phyloP scores from a whole-genome alignment of 1,140 invertebrate genomes.

The Eciton burchellii region DNA sequence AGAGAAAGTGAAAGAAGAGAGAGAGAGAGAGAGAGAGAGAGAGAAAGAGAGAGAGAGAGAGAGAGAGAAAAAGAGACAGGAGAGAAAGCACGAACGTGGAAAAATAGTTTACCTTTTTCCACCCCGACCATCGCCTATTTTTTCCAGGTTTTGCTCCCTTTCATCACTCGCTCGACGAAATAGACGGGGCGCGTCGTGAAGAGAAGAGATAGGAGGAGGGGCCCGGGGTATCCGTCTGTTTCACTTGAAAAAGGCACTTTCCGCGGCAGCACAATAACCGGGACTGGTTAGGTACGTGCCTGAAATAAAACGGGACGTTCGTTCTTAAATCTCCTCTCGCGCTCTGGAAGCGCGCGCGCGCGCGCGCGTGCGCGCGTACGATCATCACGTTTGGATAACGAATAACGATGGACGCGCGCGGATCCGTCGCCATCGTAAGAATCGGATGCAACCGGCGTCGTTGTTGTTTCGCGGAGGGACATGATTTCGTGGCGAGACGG shows the following conservation, averaged over 20 bases:
- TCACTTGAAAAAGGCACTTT: conserved; percentile 83
- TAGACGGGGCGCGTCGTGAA: conserved; percentile 74
- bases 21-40: neutral
- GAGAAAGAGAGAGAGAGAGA: neutral
- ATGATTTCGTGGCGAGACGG: neutral
- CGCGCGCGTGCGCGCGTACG: conserved; percentile 7
- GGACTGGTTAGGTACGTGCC: conserved; percentile 83
- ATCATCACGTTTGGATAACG: conserved; percentile 72
- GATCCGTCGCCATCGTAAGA: conserved; percentile 32
- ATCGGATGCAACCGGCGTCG: conserved; percentile 35
- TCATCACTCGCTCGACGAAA: conserved; percentile 77
- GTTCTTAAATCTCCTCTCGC: conserved; percentile 69
- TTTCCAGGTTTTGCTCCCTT: conserved; percentile 78
- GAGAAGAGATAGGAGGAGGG: conserved; percentile 59
- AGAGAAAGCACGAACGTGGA: conserved; percentile 55
- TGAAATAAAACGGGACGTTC: conserved; percentile 80
- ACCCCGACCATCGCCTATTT: conserved; percentile 63
- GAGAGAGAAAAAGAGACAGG: conserved; percentile 16
- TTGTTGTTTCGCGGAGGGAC: conserved; percentile 27
- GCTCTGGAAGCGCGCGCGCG: conserved; percentile 15
- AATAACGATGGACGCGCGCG: conserved; percentile 67
- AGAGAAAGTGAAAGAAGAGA: conserved; percentile 1
- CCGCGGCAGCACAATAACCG: conserved; percentile 83
- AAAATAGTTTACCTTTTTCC: conserved; percentile 77
- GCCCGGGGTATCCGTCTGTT: conserved; percentile 78